These are phyloP conservation scores for Metellina segmentata DNA, from an alignment of 2,888 invertebrate genomes.

Conservation along the genomic window DNA sequence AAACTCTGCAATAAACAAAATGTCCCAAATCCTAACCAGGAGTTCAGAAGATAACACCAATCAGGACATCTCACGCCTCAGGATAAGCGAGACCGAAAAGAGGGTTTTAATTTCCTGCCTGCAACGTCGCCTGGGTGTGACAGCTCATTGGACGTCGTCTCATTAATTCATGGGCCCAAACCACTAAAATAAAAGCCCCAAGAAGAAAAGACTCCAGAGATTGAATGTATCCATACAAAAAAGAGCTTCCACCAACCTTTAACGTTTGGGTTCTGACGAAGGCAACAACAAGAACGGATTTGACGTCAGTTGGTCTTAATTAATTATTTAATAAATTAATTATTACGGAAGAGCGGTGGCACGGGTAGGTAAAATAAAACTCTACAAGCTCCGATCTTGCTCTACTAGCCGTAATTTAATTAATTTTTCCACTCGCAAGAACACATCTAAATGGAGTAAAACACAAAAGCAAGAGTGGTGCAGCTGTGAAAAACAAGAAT, in stretches of 20 bases:
- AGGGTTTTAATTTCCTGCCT: constrained; percentile 21
- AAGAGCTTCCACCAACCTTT: background rate
- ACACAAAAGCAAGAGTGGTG: constrained; percentile 16
- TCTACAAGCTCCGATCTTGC: constrained; percentile 6
- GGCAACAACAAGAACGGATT: constrained; percentile 15
- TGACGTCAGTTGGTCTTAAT: constrained; percentile 32
- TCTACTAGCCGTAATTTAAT: constrained; percentile 13
- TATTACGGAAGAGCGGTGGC: constrained; percentile 22
- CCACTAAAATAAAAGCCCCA: background rate
- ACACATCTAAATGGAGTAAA: background rate
- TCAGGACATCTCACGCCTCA: too few species aligned
- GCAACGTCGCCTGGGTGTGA: constrained; percentile 29
- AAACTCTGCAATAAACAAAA: too few species aligned
- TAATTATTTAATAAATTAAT: constrained; percentile 64
- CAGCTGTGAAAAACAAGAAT: constrained; percentile 7
- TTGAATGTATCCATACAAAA: background rate
- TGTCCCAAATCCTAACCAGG: too few species aligned
- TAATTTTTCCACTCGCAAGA: constrained; percentile 50
- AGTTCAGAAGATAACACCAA: too few species aligned
- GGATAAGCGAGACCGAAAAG: constrained; percentile 8
- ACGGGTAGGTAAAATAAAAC: constrained; percentile 34
- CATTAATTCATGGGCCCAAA: constrained; percentile 59
- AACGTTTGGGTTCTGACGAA: background rate
- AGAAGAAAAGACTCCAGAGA: background rate
- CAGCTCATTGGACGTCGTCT: constrained; percentile 37